phyloP scores from a whole-genome alignment of 2,888 invertebrate species.

The Sinopyrophorus schimmeli region DNA sequence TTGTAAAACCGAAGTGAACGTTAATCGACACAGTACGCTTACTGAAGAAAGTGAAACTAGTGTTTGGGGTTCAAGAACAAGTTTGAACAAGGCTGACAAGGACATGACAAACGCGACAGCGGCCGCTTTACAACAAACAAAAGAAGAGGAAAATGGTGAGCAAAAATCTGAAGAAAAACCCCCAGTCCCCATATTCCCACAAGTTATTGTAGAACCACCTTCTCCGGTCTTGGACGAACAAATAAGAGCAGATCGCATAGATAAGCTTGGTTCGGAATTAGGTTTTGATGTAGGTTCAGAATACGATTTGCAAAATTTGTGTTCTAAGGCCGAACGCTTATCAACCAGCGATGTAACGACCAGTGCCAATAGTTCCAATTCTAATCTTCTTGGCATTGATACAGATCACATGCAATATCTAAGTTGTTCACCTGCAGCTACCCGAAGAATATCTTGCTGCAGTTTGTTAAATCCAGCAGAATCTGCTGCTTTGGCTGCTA shows the following conservation, averaged over 20 bases:
- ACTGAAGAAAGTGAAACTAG: slow-evolving; percentile 50
- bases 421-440: slow-evolving; percentile 81
- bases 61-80: slow-evolving; percentile 35
- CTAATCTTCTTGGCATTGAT: slow-evolving; percentile 65
- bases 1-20: slow-evolving; percentile 54
- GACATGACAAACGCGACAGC: slow-evolving; percentile 48
- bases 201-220: slow-evolving; percentile 75
- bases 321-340: slow-evolving; percentile 47
- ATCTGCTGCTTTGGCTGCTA: slow-evolving; percentile 63
- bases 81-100: slow-evolving; percentile 50
- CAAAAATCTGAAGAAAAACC: slow-evolving; percentile 29
- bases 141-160: slow-evolving; percentile 31
- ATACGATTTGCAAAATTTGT: slow-evolving; percentile 46
- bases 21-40: slow-evolving; percentile 49
- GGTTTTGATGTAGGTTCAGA: slow-evolving; percentile 48
- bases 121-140: slow-evolving; percentile 39
- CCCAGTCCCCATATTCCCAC: slow-evolving; percentile 53
- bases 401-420: slow-evolving; percentile 65
- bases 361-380: slow-evolving; percentile 59
- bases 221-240: slow-evolving; percentile 71
- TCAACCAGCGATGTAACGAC: slow-evolving; percentile 49
- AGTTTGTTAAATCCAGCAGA: slow-evolving; percentile 80
- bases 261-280: slow-evolving; percentile 49
- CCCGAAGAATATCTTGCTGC: slow-evolving; percentile 88
- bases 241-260: slow-evolving; percentile 44